phyloP scores from a whole-genome alignment of 2,113 vertebrate species.

The Salvator merianae region DNA sequence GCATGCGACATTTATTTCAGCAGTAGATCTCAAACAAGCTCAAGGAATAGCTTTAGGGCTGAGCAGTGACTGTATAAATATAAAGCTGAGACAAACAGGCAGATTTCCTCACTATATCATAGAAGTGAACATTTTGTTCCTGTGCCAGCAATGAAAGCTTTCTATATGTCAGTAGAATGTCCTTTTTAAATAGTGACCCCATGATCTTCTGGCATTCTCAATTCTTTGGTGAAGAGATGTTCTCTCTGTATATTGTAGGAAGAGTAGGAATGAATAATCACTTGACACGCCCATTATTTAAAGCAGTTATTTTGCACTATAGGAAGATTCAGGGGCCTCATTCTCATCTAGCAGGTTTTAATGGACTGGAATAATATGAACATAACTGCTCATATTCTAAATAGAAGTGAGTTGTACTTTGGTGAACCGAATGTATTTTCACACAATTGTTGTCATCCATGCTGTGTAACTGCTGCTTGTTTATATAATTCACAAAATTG shows the following conservation, averaged over 20 bases:
- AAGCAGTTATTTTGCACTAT: slow-evolving; percentile 26
- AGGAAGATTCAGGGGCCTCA: slow-evolving; percentile 30
- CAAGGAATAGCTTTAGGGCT: slow-evolving; percentile 62
- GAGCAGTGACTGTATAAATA: slow-evolving; percentile 61
- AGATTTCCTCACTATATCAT: slow-evolving; percentile 60
- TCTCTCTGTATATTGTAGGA: slow-evolving; percentile 32
- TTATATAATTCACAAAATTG: neutral
- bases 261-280: slow-evolving; percentile 53
- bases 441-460: neutral
- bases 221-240: slow-evolving; percentile 56
- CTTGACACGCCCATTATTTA: slow-evolving; percentile 44
- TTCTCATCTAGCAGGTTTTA: slow-evolving; percentile 53
- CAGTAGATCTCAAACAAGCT: slow-evolving; percentile 53
- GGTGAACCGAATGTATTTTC: neutral
- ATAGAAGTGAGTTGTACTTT: neutral
- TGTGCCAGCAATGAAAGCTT: slow-evolving; percentile 35
- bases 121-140: slow-evolving; percentile 37
- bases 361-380: slow-evolving; percentile 17
- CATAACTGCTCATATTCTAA: neutral
- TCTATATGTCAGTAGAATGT: slow-evolving; percentile 26
- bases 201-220: slow-evolving; percentile 48
- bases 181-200: slow-evolving; percentile 51
- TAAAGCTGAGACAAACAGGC: slow-evolving; percentile 64
- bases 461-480: too few species aligned
- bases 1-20: slow-evolving; percentile 67